Conservation (phyloP, 2,888 invertebrate genomes). For the Drosophila pseudotakahashii region DNA sequence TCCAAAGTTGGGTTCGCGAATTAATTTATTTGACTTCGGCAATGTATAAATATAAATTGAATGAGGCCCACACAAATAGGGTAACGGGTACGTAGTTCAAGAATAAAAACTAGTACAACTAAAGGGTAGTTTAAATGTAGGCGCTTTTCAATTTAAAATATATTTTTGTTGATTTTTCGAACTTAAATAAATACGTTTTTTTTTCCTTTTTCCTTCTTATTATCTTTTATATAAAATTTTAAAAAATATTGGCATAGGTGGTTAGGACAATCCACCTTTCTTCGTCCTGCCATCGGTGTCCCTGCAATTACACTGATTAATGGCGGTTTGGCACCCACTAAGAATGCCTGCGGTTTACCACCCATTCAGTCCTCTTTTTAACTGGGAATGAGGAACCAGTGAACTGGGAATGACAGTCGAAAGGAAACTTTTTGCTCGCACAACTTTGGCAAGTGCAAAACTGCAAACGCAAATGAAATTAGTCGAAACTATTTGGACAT, state of each 20-base stretch:
- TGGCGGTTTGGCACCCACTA: constrained; percentile 68
- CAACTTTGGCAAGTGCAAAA: constrained; percentile 63
- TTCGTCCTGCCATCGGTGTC: constrained; percentile 29
- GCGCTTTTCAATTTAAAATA: constrained; percentile 4
- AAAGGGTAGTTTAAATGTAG: neutral
- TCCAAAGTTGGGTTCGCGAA: constrained; percentile 49
- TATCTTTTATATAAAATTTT: no score
- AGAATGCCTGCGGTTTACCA: constrained; percentile 37
- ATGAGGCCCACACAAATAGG: constrained; percentile 24
- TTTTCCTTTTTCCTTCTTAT: no score
- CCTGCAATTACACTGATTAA: constrained; percentile 81
- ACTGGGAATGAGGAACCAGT: constrained; percentile 5
- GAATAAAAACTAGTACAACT: constrained; percentile 1
- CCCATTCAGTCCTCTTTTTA: neutral
- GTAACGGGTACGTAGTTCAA: neutral
- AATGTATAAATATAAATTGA: constrained; percentile 59
- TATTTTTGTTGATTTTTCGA: no score
- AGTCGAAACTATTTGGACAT: constrained; percentile 68
- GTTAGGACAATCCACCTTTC: constrained; percentile 5
- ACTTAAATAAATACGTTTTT: no score
- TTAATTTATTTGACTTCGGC: constrained; percentile 65
- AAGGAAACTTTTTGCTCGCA: constrained; percentile 53
- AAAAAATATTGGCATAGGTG: no score
- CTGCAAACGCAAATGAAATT: constrained; percentile 75
- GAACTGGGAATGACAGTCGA: constrained; percentile 33